phyloP scores from a whole-genome alignment of 2,113 vertebrate genomes.

The Carassius auratus region DNA sequence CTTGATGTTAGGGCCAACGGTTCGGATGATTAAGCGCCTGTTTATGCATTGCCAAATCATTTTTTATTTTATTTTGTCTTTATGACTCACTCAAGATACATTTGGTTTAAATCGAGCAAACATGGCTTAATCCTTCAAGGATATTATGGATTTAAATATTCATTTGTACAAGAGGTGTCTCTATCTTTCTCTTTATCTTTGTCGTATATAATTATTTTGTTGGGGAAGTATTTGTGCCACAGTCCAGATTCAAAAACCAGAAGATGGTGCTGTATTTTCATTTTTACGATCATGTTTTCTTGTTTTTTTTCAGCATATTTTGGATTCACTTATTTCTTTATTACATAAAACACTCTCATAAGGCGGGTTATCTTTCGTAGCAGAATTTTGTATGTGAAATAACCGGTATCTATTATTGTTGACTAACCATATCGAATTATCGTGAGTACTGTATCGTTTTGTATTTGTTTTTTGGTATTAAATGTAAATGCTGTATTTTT shows the following conservation, averaged over 20 bases:
- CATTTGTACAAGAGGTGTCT: constrained; percentile 44
- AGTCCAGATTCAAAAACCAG: constrained; percentile 57
- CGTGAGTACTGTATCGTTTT: constrained; percentile 74
- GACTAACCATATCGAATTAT: constrained; percentile 55
- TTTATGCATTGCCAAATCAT: constrained; percentile 42
- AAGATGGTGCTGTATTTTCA: constrained; percentile 12
- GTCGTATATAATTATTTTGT: constrained; percentile 35
- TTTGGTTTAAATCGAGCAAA: constrained; percentile 44
- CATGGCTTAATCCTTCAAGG: constrained; percentile 40
- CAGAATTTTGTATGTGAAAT: constrained; percentile 76
- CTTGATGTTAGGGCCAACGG: constrained; percentile 18
- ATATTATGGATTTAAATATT: constrained; percentile 49
- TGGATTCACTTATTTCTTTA: not conserved
- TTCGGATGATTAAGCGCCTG: constrained; percentile 24
- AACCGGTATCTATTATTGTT: constrained; percentile 63
- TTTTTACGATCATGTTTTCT: not conserved
- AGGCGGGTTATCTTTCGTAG: constrained; percentile 73
- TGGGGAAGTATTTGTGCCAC: constrained; percentile 65
- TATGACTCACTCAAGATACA: constrained; percentile 42
- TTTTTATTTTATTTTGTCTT: not conserved
- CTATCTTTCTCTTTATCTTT: constrained; percentile 27
- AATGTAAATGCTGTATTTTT: constrained; percentile 50
- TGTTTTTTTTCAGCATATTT: constrained; percentile 7
- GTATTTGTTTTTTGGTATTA: constrained; percentile 54
- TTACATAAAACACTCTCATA: constrained; percentile 57